Evolutionary conservation across 2,797 vertebrate species (phyloP), one percentile per base, ranked within the genome.

Genomic region (Peromyscus attwateri): DNA sequence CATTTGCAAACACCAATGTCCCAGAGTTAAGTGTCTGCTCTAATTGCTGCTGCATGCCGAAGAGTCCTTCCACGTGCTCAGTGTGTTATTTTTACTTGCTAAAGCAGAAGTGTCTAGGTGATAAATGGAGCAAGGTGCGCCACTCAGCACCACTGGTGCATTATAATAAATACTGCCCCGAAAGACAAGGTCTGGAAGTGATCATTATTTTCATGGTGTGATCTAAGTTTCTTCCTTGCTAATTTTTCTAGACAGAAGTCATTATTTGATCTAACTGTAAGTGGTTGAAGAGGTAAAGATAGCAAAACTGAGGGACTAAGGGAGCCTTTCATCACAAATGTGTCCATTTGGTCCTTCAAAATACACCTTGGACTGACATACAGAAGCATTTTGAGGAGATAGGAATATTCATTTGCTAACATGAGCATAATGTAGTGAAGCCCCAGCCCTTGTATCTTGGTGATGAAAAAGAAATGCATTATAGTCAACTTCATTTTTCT

Each of bases 61-160:
- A 57, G 80, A 85, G 73, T 43, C 81, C 57, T 91, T 93, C 94
- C 80, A 13, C 70, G 89, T 66, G 94, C 43, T 95, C 95, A 73
- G 57, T 66, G 34, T 75, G 94, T 92, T 85, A 75, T 96, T 97
- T 98, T 97, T 70, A 95, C 89, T 92, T 89, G 81, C 94, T 93
- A 95, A 97, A 64, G 81, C 90, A 79, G 66, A 96, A 80, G 89
- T 95, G 95, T 95, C 97, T 81, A 34, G 31, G 94, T 96, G 97
- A 98, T 96, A 75, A 91, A 97, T 97, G 75, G 71, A 29, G 85
- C 37, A 43, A 87, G 91, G 92, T 75, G 60, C 52, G 85, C 64
- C 81, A 16, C 49, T 95, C 73, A 19, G 92, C 85, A 66, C 77
- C 57, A 27, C 77, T 7, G 14, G 43, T 34, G 87, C 17, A 49